A percentile compares a stretch with the other conserved stretches of the same genome.
Evolutionary conservation across 2,797 vertebrate species (phyloP).

Genomic region (Eulemur rubriventer): DNA sequence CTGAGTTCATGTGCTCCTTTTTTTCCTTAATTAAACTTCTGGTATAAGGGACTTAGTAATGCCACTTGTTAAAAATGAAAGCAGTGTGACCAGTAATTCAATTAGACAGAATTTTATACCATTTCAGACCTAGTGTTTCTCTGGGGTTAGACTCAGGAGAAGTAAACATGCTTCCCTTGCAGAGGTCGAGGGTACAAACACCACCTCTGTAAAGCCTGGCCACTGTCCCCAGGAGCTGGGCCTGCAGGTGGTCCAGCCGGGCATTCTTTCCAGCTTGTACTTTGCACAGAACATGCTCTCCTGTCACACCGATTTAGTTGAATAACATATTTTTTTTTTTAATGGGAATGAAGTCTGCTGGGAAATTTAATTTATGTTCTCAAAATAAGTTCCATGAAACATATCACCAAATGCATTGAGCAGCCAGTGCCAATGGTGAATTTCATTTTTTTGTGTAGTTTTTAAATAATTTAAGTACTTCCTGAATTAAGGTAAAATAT

Average conservation of each 20-base stretch:
- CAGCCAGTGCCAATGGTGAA: neutral
- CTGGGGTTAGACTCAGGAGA: no score
- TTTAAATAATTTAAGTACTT: conserved; percentile 1
- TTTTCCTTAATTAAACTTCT: neutral
- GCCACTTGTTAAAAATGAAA: neutral
- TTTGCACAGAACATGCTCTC: neutral
- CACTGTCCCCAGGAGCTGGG: neutral
- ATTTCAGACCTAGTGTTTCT: neutral
- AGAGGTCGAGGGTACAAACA: neutral
- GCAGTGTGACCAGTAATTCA: neutral
- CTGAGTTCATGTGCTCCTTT: neutral
- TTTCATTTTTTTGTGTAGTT: neutral
- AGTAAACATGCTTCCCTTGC: neutral
- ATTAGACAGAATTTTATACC: neutral
- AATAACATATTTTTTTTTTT: conserved; percentile 54
- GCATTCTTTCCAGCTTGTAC: neutral
- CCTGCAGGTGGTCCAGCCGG: neutral
- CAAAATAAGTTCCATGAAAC: conserved; percentile 19
- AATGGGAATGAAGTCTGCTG: conserved; percentile 23
- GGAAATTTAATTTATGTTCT: conserved; percentile 54
- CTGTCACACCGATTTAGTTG: neutral
- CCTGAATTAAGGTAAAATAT: neutral
- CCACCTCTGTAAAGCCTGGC: neutral
- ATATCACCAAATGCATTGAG: neutral
- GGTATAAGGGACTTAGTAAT: neutral